Percentiles rank a stretch among this genome's conserved stretches.
phyloP scores from a whole-genome alignment of 2,113 vertebrate genomes.

The Chiloscyllium plagiosum region DNA sequence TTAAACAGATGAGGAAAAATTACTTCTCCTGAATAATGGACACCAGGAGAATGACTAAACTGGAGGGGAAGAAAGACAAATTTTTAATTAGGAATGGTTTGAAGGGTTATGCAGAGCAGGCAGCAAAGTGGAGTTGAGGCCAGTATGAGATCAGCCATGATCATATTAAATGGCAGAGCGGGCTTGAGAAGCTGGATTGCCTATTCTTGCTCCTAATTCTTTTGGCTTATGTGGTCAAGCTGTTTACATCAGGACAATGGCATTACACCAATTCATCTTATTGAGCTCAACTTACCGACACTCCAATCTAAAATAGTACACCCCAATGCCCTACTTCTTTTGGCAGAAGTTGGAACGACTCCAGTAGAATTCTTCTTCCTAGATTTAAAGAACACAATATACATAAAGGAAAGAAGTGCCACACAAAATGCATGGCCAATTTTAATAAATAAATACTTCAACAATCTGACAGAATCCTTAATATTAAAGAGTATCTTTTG shows the following conservation, averaged over 20 bases:
- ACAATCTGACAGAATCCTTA: not conserved
- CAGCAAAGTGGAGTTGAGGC: no score
- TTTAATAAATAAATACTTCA: not conserved
- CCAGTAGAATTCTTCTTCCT: not conserved
- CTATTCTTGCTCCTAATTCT: no score
- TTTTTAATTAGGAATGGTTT: no score
- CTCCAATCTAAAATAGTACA: not conserved
- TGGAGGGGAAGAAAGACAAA: no score
- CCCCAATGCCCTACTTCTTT: not conserved
- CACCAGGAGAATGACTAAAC: no score
- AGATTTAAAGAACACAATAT: not conserved
- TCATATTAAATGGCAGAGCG: no score
- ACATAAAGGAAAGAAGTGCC: not conserved
- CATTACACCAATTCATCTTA: not conserved
- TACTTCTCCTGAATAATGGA: no score
- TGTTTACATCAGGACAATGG: not conserved
- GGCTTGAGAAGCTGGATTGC: no score
- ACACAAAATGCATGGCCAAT: not conserved
- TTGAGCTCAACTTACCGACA: not conserved
- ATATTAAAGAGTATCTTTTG: not conserved
- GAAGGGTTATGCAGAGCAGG: no score
- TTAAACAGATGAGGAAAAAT: no score
- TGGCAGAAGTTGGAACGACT: not conserved
- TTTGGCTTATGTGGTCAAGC: not conserved
- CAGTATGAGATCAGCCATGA: no score